These are phyloP conservation scores for Cygnus olor DNA, from an alignment of 2,797 vertebrate species.

Conservation along the genomic window DNA sequence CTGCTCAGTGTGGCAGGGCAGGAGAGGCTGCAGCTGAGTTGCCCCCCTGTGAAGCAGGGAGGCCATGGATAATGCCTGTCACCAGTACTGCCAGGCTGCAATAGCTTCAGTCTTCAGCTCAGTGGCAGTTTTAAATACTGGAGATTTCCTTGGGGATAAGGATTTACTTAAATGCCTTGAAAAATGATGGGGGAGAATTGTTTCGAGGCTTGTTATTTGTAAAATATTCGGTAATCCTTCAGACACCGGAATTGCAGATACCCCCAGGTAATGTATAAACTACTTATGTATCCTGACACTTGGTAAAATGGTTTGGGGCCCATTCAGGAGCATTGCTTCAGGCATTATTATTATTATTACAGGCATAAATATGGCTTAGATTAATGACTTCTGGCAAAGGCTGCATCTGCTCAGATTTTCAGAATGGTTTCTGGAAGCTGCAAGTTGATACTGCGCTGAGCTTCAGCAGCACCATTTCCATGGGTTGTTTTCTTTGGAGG, in stretches of 20 bases:
- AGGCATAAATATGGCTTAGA: background rate
- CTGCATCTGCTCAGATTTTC: background rate
- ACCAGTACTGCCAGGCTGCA: fast-evolving
- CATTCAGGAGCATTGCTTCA: background rate
- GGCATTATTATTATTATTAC: background rate
- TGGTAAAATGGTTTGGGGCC: background rate
- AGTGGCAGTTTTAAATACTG: background rate
- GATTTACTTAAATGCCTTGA: background rate
- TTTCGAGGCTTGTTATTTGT: background rate
- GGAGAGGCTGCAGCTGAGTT: background rate
- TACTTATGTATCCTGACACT: background rate
- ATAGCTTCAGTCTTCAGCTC: background rate
- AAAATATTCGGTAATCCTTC: background rate
- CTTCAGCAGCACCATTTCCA: fast-evolving
- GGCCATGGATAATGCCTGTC: fast-evolving
- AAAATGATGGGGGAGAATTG: background rate
- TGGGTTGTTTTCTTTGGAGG: background rate
- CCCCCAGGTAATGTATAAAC: background rate
- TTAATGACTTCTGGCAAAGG: background rate
- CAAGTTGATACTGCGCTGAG: background rate
- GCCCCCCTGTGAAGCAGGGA: fast-evolving
- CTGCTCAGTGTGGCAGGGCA: background rate
- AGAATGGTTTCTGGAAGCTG: background rate
- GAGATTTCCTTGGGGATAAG: background rate
- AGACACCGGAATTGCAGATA: fast-evolving